Conservation (phyloP, 2,113 vertebrate species). For the Pao palembangensis region DNA sequence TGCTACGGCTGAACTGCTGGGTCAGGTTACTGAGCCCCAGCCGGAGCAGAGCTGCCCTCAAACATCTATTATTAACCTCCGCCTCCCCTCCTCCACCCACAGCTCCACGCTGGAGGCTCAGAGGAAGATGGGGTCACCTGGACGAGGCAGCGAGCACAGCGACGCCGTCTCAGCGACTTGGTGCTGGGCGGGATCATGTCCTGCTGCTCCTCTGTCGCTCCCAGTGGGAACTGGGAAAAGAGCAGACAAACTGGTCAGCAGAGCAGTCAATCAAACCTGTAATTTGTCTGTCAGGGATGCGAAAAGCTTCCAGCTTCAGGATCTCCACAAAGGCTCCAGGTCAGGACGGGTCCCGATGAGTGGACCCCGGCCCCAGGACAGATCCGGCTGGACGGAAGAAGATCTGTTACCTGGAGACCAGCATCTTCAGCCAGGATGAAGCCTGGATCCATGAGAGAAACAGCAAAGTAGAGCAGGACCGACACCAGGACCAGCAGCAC, state of each 20-base stretch:
- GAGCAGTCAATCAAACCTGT: no score
- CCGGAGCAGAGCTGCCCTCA: not conserved
- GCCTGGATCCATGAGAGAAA: conserved; percentile 96
- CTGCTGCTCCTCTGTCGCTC: conserved; percentile 74
- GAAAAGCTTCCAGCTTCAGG: no score
- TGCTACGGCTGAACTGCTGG: no score
- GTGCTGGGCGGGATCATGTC: conserved; percentile 66
- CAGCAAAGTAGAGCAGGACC: conserved; percentile 83
- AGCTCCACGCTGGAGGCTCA: not conserved
- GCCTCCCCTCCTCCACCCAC: not conserved
- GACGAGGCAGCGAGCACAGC: conserved; percentile 81
- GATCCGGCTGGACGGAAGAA: no score
- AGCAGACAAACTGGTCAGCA: not conserved
- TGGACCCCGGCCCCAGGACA: no score
- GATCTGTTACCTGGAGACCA: conserved; percentile 67
- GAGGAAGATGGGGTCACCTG: not conserved
- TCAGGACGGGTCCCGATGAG: no score
- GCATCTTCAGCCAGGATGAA: conserved; percentile 78
- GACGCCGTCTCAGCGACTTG: conserved; percentile 70
- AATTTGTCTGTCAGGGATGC: no score
- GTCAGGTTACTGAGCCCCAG: not conserved
- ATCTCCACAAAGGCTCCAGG: no score
- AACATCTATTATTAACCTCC: not conserved
- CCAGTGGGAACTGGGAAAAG: conserved; percentile 59
- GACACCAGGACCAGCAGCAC: conserved; percentile 81